These are phyloP conservation scores for Lathamus discolor DNA, from an alignment of 2,113 vertebrate genomes.

Conservation along the genomic window DNA sequence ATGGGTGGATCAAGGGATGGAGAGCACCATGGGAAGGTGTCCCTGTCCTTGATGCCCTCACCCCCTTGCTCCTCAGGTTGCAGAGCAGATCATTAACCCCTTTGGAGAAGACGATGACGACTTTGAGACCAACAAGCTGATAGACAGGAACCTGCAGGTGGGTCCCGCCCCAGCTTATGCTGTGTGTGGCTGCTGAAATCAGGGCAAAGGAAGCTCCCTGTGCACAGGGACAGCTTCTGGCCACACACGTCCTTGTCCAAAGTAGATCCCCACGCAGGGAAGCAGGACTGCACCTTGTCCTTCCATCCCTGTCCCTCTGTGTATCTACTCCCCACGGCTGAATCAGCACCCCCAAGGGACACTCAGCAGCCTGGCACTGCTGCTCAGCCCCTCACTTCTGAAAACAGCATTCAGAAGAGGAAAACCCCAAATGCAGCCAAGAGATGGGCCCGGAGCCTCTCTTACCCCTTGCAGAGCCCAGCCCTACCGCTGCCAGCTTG, in stretches of 20 bases:
- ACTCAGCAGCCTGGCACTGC: neutral
- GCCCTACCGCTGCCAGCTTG: neutral
- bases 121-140: constrained; percentile 92
- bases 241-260: neutral
- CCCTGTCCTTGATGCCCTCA: neutral
- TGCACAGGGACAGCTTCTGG: neutral
- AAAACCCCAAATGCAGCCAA: neutral
- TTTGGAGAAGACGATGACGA: constrained; percentile 90
- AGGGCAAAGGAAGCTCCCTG: neutral
- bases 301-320: neutral
- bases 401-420: neutral
- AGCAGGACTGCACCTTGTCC: neutral
- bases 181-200: neutral
- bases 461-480: neutral
- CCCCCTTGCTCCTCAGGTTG: constrained; percentile 72
- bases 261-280: neutral
- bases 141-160: constrained; percentile 89
- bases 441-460: neutral
- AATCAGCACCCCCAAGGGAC: neutral
- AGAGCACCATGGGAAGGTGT: neutral
- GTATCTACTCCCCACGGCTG: neutral
- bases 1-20: neutral
- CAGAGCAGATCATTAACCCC: constrained; percentile 89
- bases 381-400: neutral
- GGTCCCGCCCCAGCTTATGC: neutral